A percentile compares a stretch with the other conserved stretches of the same genome.
Conservation (phyloP, 2,888 invertebrate genomes). For the Cabera pusaria region DNA sequence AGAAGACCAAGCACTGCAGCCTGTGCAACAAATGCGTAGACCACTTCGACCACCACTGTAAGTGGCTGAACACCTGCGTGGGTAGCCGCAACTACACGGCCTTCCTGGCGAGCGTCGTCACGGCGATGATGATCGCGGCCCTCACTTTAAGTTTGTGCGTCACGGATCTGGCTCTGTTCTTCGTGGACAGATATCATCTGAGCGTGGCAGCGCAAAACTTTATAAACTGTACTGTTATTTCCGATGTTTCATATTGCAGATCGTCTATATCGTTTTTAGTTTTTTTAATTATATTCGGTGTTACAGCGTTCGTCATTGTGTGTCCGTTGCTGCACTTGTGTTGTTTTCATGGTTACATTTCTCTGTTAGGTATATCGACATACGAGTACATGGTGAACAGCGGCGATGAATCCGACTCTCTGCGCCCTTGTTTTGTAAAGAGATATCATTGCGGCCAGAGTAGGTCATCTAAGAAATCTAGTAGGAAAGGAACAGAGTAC, state of each 20-base stretch:
- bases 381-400: conserved; percentile 90
- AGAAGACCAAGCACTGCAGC: conserved; percentile 96
- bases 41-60: conserved; percentile 98
- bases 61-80: conserved; percentile 99
- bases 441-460: conserved; percentile 44
- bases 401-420: conserved; percentile 42
- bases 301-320: conserved; percentile 89
- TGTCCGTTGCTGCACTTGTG: conserved; percentile 92
- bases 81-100: conserved; percentile 94
- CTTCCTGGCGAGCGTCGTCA: conserved; percentile 91
- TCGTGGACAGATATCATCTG: conserved; percentile 83
- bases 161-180: conserved; percentile 87
- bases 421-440: conserved; percentile 37
- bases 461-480: conserved; percentile 32
- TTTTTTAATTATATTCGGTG: conserved; percentile 83
- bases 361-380: conserved; percentile 92
- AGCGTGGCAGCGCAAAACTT: conserved; percentile 80
- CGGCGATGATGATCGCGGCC: conserved; percentile 88
- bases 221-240: conserved; percentile 54
- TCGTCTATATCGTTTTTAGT: conserved; percentile 61
- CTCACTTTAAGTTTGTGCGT: conserved; percentile 88
- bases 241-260: conserved; percentile 51
- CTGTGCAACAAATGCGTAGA: conserved; percentile 98
- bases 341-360: conserved; percentile 95
- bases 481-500: conserved; percentile 29